Evolutionary conservation across 2,888 invertebrate genomes (phyloP), one percentile per base, ranked within the genome.

Genomic region (Troilus luridus): DNA sequence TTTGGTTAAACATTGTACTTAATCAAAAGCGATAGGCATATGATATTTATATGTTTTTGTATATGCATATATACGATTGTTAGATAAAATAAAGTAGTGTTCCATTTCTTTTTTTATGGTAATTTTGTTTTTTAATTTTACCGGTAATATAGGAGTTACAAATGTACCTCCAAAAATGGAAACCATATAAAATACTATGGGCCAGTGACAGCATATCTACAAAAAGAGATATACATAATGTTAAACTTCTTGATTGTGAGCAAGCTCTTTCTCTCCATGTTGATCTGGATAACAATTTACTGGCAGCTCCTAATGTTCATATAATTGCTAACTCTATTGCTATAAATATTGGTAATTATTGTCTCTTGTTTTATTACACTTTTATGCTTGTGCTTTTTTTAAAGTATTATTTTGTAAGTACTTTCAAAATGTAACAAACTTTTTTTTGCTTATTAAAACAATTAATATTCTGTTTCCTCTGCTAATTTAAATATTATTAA

Each of bases 141-240:
- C 19, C 41, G 41, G 17, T 41, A 77, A 27, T 94, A 85, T 93
- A 97, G 97, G 98, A 98, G 94, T 95, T 98, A 90, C 96, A 96
- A 81, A 96, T 96, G 21, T 97, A 98, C 93, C 96, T 98, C 88
- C 96, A 97, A 93, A 96, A 96, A 93, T 98, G 98, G 98, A 96
- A 97, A 54, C 97, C 97, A 0, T 98, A 98, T 94, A 97, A 97
- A 94, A 97, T 97, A 93, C 94, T 98, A 9, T 98, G 98, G 98
- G 97, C 97, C 93, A 97, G 97, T 93, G 97, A 98, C 93, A 96
- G 97, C 92, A 96, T 96, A 14, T 92, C 92, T 21, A 93, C 92
- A 27, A 93, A 93, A n/a, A 95, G 97, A 56, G 97, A 98, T 93
- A 94, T 98, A 17, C 95, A 97, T 92, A 96, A 96, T 91, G 96